Conservation (phyloP, 2,113 vertebrate genomes). For the Empidonax alnorum region DNA sequence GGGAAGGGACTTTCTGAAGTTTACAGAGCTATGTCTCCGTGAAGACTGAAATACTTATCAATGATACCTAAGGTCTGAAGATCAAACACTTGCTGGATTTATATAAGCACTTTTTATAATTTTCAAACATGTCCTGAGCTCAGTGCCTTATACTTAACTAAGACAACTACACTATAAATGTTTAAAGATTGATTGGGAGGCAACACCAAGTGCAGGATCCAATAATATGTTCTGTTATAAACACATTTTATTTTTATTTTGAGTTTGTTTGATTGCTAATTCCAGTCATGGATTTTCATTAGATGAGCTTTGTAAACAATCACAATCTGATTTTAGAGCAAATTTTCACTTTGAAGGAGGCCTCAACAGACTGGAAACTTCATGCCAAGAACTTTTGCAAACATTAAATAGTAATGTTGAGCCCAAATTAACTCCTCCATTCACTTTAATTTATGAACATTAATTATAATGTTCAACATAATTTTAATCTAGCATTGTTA, state of each 20-base stretch:
- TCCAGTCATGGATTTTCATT: not conserved
- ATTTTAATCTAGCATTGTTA: not conserved
- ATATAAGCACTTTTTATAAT: not conserved
- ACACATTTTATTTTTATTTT: not conserved
- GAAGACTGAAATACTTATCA: not conserved
- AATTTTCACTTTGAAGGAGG: not conserved
- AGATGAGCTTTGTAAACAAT: not conserved
- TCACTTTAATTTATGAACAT: not conserved
- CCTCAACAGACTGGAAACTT: not conserved
- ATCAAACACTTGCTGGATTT: not conserved
- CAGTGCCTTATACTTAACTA: not conserved
- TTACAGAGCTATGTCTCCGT: not conserved
- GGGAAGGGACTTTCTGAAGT: not conserved
- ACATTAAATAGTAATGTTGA: not conserved
- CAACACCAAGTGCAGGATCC: not conserved
- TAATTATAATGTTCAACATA: not conserved
- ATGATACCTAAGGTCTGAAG: not conserved
- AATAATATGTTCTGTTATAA: not conserved
- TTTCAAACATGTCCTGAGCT: not conserved
- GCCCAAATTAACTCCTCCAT: not conserved
- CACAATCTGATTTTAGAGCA: not conserved
- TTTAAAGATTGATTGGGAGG: not conserved
- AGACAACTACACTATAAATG: not conserved
- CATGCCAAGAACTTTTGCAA: not conserved
- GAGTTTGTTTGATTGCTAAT: not conserved